phyloP scores from a whole-genome alignment of 1,140 invertebrate species.

The Macrocentrus cingulum region DNA sequence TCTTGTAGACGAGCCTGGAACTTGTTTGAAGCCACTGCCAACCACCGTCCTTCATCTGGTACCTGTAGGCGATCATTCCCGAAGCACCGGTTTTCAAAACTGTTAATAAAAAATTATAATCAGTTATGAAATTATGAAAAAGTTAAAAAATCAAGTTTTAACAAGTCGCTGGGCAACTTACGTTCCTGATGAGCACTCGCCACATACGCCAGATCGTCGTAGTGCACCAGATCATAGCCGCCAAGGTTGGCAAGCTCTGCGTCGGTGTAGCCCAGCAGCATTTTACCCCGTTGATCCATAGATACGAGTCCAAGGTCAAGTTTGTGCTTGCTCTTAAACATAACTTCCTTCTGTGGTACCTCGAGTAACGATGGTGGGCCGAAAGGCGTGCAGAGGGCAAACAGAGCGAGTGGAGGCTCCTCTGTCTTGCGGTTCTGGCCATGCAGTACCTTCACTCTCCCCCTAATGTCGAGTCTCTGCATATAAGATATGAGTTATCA shows the following conservation, averaged over 20 bases:
- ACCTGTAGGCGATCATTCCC: conserved; percentile 96
- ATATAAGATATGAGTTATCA: conserved; percentile 41
- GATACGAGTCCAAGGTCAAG: conserved; percentile 93
- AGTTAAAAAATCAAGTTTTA: too few relatives aligned
- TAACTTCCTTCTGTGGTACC: conserved; percentile 91
- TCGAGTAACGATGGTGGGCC: conserved; percentile 90
- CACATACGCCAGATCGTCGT: conserved; percentile 94
- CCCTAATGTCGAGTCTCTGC: conserved; percentile 96
- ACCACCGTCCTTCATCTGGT: conserved; percentile 88
- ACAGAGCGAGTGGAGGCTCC: conserved; percentile 89
- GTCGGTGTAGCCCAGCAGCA: conserved; percentile 91
- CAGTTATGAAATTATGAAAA: too few relatives aligned
- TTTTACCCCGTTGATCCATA: conserved; percentile 96
- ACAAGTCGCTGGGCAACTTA: conserved; percentile 77
- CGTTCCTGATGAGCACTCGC: conserved; percentile 98
- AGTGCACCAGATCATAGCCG: conserved; percentile 96
- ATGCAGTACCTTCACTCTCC: conserved; percentile 92
- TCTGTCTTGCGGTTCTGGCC: conserved; percentile 94
- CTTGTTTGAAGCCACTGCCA: conserved; percentile 99
- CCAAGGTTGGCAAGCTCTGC: conserved; percentile 88
- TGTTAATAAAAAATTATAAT: conserved; percentile 59
- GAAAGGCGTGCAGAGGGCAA: conserved; percentile 97
- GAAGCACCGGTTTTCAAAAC: conserved; percentile 98
- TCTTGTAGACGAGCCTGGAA: conserved; percentile 96
- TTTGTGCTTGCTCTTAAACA: conserved; percentile 99